Evolutionary conservation across 2,797 vertebrate genomes (phyloP).

Genomic region (Mus minutoides): DNA sequence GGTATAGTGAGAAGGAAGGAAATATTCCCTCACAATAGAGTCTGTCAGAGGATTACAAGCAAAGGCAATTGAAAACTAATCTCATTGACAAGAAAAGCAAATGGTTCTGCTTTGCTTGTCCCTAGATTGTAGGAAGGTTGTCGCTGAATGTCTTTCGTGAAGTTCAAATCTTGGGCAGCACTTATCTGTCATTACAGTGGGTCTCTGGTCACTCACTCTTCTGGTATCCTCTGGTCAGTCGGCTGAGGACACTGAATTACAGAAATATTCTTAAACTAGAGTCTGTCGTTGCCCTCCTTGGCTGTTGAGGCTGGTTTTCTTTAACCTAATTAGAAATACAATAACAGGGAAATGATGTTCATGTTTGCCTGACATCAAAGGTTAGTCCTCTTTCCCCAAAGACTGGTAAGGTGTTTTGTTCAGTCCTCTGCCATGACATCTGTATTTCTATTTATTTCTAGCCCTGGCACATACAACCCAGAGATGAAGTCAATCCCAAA

Average conservation of each 20-base stretch:
- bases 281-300: not conserved
- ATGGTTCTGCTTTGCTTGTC: not conserved
- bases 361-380: not conserved
- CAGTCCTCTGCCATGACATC: not conserved
- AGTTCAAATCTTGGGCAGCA: not conserved
- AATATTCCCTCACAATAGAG: not conserved
- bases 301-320: not conserved
- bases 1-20: not conserved
- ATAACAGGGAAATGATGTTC: not conserved
- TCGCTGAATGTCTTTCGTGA: not conserved
- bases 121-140: not conserved
- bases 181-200: not conserved
- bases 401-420: not conserved
- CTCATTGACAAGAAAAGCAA: not conserved
- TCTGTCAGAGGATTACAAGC: not conserved
- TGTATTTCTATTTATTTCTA: constrained; percentile 74
- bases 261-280: constrained; percentile 50
- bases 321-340: constrained; percentile 20
- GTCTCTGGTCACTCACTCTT: not conserved
- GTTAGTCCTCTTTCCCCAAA: not conserved
- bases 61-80: constrained; percentile 13
- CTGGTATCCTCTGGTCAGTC: not conserved
- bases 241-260: not conserved
- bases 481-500: constrained; percentile 78
- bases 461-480: constrained; percentile 89